phyloP scores from a whole-genome alignment of 2,888 invertebrate species.

The Epirrhoe tristata region DNA sequence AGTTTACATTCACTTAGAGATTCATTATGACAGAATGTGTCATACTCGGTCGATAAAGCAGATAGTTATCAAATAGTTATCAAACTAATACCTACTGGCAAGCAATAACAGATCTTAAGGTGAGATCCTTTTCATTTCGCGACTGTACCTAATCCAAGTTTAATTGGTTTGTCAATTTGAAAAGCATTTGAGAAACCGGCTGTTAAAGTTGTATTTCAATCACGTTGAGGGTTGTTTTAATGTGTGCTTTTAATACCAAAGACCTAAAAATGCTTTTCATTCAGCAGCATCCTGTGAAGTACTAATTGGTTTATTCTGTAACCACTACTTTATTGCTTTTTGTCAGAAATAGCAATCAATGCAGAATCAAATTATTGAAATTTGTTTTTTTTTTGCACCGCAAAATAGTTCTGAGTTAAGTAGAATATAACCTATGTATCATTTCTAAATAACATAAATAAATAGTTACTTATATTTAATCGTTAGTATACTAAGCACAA shows the following conservation, averaged over 20 bases:
- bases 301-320: background rate
- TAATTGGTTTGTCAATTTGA: no score
- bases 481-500: no score
- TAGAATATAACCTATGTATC: background rate
- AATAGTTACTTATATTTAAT: background rate
- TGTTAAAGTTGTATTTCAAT: background rate
- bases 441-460: no score
- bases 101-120: no score
- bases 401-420: background rate
- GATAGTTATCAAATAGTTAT: no score
- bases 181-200: no score
- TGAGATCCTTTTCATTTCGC: no score
- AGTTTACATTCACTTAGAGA: no score
- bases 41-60: no score
- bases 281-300: background rate
- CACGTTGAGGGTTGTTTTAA: background rate
- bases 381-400: background rate
- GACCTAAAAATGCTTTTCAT: background rate
- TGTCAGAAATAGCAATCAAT: background rate
- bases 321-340: background rate
- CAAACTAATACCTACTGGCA: no score
- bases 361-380: background rate
- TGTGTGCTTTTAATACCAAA: background rate
- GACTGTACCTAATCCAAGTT: no score
- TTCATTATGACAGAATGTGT: no score